Percentiles rank a stretch among this genome's conserved stretches.
Evolutionary conservation across 2,113 vertebrate genomes (phyloP).

Genomic region (Lophochroa leadbeateri): DNA sequence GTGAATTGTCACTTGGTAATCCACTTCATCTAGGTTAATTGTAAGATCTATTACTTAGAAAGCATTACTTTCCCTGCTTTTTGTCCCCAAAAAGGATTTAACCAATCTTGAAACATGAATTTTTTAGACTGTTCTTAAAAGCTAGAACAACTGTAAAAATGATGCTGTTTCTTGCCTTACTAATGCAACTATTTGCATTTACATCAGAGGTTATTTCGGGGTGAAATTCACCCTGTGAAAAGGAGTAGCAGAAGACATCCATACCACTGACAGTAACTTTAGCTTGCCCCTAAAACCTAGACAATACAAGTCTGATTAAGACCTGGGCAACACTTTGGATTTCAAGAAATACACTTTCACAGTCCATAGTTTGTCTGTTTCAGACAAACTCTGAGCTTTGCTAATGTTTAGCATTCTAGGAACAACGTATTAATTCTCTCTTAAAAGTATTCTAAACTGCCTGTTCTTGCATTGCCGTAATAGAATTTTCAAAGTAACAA

Average conservation of each 20-base stretch:
- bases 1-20: not conserved
- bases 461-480: not conserved
- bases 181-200: not conserved
- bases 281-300: not conserved
- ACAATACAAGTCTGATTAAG: not conserved
- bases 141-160: not conserved
- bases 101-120: not conserved
- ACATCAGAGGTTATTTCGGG: not conserved
- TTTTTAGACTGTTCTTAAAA: not conserved
- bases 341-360: not conserved
- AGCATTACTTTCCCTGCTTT: not conserved
- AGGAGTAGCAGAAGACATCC: not conserved
- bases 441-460: not conserved
- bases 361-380: not conserved
- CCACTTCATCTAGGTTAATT: not conserved
- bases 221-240: not conserved
- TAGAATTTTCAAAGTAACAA: not conserved
- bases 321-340: not conserved
- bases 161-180: not conserved
- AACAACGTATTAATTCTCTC: not conserved
- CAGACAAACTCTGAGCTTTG: not conserved
- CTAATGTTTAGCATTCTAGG: not conserved
- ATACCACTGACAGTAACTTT: not conserved
- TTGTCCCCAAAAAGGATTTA: not conserved
- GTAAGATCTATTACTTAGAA: not conserved